These are phyloP conservation scores for Dromaius novaehollandiae DNA, from an alignment of 2,113 vertebrate species.

Conservation along the genomic window DNA sequence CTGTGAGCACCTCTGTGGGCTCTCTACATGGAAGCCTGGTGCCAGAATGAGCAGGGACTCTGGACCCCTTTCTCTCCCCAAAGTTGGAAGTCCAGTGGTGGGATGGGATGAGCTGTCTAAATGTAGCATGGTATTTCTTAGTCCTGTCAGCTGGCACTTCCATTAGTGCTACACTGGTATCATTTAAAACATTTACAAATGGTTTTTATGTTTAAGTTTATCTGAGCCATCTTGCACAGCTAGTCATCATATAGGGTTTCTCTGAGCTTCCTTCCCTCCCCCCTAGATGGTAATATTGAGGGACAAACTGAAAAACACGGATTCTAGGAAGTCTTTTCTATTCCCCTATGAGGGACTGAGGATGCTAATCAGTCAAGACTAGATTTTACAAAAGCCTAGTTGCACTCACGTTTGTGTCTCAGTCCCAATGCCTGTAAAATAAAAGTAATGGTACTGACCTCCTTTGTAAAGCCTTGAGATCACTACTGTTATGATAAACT, in stretches of 20 bases:
- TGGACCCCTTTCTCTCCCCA: background rate
- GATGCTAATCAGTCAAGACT: background rate
- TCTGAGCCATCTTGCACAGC: background rate
- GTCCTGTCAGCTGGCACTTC: background rate
- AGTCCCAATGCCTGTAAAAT: background rate
- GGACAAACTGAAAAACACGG: background rate
- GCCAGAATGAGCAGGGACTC: background rate
- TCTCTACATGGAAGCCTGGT: conserved; percentile 17
- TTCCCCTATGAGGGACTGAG: background rate
- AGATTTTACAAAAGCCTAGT: background rate
- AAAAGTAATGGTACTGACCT: background rate
- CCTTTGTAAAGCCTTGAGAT: background rate
- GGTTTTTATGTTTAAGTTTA: background rate
- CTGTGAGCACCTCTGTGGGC: conserved; percentile 32
- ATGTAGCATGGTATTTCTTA: background rate
- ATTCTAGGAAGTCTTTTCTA: background rate
- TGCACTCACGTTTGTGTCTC: background rate
- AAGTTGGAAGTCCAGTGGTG: background rate
- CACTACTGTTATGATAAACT: background rate
- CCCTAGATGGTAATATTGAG: background rate
- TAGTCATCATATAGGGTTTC: background rate
- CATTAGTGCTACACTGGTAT: background rate
- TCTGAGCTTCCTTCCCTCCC: background rate
- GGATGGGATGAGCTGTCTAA: background rate
- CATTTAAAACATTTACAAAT: background rate